Evolutionary conservation across 2,888 invertebrate genomes (phyloP).

Genomic region (Penaeus monodon): DNA sequence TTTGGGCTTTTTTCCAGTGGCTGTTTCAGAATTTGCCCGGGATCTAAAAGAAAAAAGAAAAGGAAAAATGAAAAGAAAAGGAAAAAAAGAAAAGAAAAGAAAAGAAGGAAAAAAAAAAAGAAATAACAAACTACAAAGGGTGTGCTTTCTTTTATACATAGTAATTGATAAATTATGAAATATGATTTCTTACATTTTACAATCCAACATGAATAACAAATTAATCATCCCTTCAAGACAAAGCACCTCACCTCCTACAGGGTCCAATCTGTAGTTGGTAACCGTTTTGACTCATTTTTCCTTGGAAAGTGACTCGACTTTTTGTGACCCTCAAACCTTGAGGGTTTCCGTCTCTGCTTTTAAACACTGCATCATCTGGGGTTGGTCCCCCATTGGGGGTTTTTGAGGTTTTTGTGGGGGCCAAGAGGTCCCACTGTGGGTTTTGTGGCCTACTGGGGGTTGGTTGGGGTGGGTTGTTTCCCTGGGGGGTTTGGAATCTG

Average conservation of each 20-base stretch:
- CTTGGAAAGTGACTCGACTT: slow-evolving; percentile 49
- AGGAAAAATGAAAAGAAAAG: too few relatives aligned
- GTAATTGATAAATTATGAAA: too few relatives aligned
- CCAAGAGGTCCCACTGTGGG: too few relatives aligned
- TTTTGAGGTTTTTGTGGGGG: not conserved
- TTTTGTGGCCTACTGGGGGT: too few relatives aligned
- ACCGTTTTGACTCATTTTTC: slow-evolving; percentile 53
- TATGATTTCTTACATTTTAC: too few relatives aligned
- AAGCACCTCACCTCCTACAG: slow-evolving; percentile 45
- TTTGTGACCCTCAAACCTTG: slow-evolving; percentile 81
- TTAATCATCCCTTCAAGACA: too few relatives aligned
- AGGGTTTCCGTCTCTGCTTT: slow-evolving; percentile 77
- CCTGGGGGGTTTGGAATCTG: slow-evolving; percentile 8
- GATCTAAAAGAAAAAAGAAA: slow-evolving; percentile 20
- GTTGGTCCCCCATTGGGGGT: not conserved
- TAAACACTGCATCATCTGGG: slow-evolving; percentile 54
- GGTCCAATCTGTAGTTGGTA: slow-evolving; percentile 55
- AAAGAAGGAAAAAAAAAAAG: too few relatives aligned
- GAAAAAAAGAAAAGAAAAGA: too few relatives aligned
- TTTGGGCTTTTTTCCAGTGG: slow-evolving; percentile 27
- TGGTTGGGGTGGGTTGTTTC: not conserved
- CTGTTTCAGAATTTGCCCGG: slow-evolving; percentile 36
- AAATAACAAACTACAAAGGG: too few relatives aligned
- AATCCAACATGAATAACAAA: too few relatives aligned
- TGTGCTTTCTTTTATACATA: too few relatives aligned